phyloP scores from a whole-genome alignment of 1,140 invertebrate genomes.

The Whitmania pigra region DNA sequence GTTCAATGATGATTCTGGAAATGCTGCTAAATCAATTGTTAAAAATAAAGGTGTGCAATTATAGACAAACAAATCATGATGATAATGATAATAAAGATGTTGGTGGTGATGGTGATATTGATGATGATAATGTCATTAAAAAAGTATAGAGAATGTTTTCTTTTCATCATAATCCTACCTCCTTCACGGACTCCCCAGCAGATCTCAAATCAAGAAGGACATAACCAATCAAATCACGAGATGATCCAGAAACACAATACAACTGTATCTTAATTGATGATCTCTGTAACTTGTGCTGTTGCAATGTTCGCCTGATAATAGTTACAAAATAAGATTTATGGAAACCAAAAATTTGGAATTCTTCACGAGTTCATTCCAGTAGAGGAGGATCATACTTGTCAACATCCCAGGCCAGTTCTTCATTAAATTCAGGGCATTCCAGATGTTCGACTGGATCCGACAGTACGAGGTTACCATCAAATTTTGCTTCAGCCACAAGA shows the following conservation, averaged over 20 bases:
- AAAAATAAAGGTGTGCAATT: no score
- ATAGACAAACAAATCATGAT: no score
- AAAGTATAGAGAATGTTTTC: no score
- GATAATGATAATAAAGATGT: no score
- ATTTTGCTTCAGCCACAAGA: conserved; percentile 43
- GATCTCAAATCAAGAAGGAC: conserved; percentile 44
- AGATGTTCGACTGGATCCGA: conserved; percentile 44
- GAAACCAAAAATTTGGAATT: no score
- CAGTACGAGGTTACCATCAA: conserved; percentile 44
- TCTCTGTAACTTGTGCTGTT: conserved; percentile 43
- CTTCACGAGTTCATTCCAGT: no score
- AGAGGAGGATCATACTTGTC: conserved; percentile 36
- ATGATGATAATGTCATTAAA: no score
- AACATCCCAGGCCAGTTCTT: conserved; percentile 47
- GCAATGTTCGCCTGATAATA: conserved; percentile 29
- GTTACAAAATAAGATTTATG: no score
- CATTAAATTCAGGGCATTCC: conserved; percentile 41
- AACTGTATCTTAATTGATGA: conserved; percentile 45
- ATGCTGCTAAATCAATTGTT: no score
- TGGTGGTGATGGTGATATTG: no score
- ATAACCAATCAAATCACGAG: conserved; percentile 44
- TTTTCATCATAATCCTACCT: no score
- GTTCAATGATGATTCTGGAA: no score
- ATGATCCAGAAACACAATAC: conserved; percentile 36
- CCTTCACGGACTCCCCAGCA: conserved; percentile 29